Evolutionary conservation across 2,888 invertebrate species (phyloP).

Genomic region (Acleris literana): DNA sequence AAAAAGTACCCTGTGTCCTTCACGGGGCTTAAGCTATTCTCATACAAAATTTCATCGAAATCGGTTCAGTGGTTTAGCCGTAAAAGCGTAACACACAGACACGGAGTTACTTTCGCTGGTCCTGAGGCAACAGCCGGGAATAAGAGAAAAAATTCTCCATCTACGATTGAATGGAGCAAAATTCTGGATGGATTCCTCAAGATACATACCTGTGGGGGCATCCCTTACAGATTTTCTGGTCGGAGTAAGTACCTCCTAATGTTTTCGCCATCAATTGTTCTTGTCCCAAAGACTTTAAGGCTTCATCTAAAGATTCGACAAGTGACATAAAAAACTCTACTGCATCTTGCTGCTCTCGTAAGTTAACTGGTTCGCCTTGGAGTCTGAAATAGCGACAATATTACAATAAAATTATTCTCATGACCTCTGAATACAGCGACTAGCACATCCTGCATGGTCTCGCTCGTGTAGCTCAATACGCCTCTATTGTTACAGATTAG

Average conservation of each 20-base stretch:
- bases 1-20: too few species aligned
- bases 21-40: too few species aligned
- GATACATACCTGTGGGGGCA: constrained; percentile 93
- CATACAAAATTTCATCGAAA: too few species aligned
- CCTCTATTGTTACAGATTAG: not conserved
- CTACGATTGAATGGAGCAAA: too few species aligned
- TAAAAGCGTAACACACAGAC: too few species aligned
- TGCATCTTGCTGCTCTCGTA: constrained; percentile 99
- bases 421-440: not conserved
- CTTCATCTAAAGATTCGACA: constrained; percentile 98
- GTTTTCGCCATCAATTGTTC: constrained; percentile 96
- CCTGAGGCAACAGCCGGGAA: too few species aligned
- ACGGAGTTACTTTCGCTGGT: too few species aligned
- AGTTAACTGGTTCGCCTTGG: constrained; percentile 98
- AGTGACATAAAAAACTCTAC: constrained; percentile 99
- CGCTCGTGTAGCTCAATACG: not conserved
- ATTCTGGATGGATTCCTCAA: too few species aligned
- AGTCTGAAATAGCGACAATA: constrained; percentile 80
- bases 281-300: constrained; percentile 94
- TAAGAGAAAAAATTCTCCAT: too few species aligned
- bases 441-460: not conserved
- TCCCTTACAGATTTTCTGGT: constrained; percentile 99
- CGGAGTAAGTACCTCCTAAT: constrained; percentile 98
- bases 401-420: not conserved
- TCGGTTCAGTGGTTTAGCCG: too few species aligned